Percentiles rank a stretch among this genome's conserved stretches.
These are phyloP conservation scores for Pavo muticus DNA, from an alignment of 2,113 vertebrate genomes.

Conservation along the genomic window DNA sequence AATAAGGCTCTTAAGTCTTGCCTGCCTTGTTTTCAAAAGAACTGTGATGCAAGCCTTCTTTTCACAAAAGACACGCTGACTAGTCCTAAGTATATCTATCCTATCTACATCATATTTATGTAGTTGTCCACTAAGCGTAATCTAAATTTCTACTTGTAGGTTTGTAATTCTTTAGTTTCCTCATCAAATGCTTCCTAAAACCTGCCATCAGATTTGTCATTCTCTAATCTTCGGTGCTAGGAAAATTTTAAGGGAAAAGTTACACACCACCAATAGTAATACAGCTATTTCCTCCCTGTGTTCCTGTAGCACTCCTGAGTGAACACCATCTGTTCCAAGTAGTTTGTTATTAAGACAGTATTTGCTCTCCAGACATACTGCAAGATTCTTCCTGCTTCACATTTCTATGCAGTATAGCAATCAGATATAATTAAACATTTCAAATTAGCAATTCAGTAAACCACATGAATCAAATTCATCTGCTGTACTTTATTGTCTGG, in stretches of 20 bases:
- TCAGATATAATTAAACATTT: background rate
- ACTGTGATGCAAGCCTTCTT: background rate
- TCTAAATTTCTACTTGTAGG: background rate
- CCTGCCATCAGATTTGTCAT: background rate
- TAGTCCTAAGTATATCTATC: background rate
- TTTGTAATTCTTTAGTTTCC: background rate
- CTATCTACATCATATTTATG: background rate
- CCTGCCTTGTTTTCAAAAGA: background rate
- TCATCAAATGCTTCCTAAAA: background rate
- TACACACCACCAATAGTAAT: background rate
- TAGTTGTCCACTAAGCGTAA: background rate
- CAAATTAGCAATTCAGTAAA: constrained; percentile 5
- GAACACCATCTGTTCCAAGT: background rate
- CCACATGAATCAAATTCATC: background rate
- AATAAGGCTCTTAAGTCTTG: background rate
- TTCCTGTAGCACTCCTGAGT: background rate
- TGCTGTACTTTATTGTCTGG: background rate
- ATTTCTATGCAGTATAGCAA: background rate
- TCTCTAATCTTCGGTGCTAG: background rate
- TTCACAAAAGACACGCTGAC: background rate
- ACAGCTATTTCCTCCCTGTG: background rate
- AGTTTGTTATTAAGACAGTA: background rate
- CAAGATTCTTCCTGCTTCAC: background rate
- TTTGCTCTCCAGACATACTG: background rate
- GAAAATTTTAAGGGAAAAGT: background rate